Evolutionary conservation across 2,888 invertebrate species (phyloP).

Genomic region (Therioaphis trifolii): DNA sequence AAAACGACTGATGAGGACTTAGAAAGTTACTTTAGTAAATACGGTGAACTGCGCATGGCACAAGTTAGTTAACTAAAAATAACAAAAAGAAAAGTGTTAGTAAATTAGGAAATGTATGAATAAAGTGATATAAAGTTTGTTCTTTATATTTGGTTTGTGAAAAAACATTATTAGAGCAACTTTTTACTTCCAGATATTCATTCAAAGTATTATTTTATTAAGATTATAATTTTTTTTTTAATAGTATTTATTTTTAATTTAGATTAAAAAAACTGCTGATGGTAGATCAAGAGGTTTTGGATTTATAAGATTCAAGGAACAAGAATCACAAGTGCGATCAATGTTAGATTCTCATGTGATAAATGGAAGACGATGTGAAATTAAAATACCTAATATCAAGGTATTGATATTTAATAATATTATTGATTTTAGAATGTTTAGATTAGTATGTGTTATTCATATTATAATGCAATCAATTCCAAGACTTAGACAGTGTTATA

Average conservation of each 20-base stretch:
- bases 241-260: not conserved
- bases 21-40: slow-evolving; percentile 95
- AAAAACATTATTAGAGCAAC: slow-evolving; percentile 3
- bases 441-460: too few relatives aligned
- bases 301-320: slow-evolving; percentile 95
- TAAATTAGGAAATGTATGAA: slow-evolving; percentile 59
- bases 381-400: slow-evolving; percentile 97
- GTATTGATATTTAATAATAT: slow-evolving; percentile 70
- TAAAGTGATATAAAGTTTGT: slow-evolving; percentile 56
- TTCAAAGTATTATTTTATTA: slow-evolving; percentile 32
- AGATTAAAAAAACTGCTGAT: slow-evolving; percentile 72
- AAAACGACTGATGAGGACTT: slow-evolving; percentile 96
- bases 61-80: slow-evolving; percentile 64
- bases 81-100: slow-evolving; percentile 48
- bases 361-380: slow-evolving; percentile 98
- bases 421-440: too few relatives aligned
- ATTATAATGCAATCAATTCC: too few relatives aligned
- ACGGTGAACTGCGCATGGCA: slow-evolving; percentile 96
- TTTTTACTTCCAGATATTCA: slow-evolving; percentile 14
- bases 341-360: slow-evolving; percentile 95
- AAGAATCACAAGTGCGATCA: slow-evolving; percentile 95
- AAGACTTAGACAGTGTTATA: too few relatives aligned
- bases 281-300: slow-evolving; percentile 99
- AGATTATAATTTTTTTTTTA: slow-evolving; percentile 62
- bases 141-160: slow-evolving; percentile 55